These are phyloP conservation scores for Diploscapter pachys DNA, from an alignment of 1,140 invertebrate genomes.

Conservation along the genomic window DNA sequence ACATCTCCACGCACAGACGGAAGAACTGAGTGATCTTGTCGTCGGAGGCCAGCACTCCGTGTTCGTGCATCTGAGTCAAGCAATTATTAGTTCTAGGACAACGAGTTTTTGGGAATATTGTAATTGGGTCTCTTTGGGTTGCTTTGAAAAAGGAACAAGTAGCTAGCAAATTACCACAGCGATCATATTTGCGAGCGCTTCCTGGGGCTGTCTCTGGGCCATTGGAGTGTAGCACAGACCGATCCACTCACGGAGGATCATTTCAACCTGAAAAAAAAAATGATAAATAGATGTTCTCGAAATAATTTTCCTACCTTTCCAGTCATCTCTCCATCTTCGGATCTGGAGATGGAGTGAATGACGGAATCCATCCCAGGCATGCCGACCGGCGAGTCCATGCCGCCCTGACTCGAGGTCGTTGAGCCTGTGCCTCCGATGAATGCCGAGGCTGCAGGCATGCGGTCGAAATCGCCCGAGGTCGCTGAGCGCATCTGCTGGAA, in stretches of 20 bases:
- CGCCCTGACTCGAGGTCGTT: too few species aligned
- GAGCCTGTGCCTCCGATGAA: too few species aligned
- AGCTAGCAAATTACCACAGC: constrained; percentile 66
- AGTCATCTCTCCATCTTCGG: too few species aligned
- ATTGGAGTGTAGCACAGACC: constrained; percentile 77
- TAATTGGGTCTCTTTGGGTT: background rate
- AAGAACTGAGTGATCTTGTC: constrained; percentile 96
- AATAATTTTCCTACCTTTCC: too few species aligned
- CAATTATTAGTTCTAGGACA: background rate
- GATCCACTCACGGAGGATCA: constrained; percentile 90
- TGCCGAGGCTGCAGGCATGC: too few species aligned
- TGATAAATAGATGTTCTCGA: background rate
- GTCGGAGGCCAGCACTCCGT: constrained; percentile 93
- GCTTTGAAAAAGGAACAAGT: background rate
- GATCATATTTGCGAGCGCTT: constrained; percentile 87
- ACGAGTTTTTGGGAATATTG: background rate
- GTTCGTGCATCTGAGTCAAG: constrained; percentile 79
- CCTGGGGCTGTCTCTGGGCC: constrained; percentile 78
- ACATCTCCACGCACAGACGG: constrained; percentile 90
- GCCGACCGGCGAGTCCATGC: too few species aligned
- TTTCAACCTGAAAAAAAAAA: constrained; percentile 75
- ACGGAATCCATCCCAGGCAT: too few species aligned
- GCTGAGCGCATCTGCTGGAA: constrained; percentile 13
- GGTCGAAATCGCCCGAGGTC: too few species aligned
- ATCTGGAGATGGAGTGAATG: too few species aligned